phyloP scores from a whole-genome alignment of 2,888 invertebrate species.

The Stegophylla sp. region DNA sequence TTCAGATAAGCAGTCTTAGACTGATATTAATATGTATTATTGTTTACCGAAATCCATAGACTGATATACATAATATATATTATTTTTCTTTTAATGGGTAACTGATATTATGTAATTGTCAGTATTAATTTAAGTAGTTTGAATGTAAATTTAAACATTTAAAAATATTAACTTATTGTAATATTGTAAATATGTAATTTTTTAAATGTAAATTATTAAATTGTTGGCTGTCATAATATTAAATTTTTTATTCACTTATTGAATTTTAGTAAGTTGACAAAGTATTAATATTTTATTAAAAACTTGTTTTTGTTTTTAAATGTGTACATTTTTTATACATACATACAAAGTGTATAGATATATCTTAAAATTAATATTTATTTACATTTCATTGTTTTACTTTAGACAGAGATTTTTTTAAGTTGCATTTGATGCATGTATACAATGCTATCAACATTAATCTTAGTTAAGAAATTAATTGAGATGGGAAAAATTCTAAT shows the following conservation, averaged over 20 bases:
- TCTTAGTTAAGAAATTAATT: slow-evolving; percentile 22
- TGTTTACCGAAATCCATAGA: slow-evolving; percentile 58
- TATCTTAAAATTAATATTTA: slow-evolving; percentile 54
- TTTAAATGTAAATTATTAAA: slow-evolving; percentile 49
- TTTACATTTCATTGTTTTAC: slow-evolving; percentile 46
- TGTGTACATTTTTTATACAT: slow-evolving; percentile 48
- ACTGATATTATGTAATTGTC: slow-evolving; percentile 58
- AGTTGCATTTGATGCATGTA: slow-evolving; percentile 24
- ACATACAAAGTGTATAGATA: no score
- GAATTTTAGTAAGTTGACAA: slow-evolving; percentile 45
- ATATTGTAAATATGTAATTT: slow-evolving; percentile 51
- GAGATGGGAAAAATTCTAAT: slow-evolving; percentile 6
- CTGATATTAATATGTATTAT: slow-evolving; percentile 48
- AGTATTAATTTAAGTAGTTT: slow-evolving; percentile 53
- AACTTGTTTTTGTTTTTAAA: slow-evolving; percentile 49
- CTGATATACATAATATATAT: slow-evolving; percentile 58
- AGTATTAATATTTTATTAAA: slow-evolving; percentile 53
- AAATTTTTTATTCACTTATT: slow-evolving; percentile 54
- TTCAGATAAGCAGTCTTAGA: slow-evolving; percentile 46
- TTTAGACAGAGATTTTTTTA: slow-evolving; percentile 33
- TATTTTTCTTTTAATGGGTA: slow-evolving; percentile 57
- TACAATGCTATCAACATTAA: slow-evolving; percentile 28
- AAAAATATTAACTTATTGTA: slow-evolving; percentile 51
- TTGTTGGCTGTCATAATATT: slow-evolving; percentile 55
- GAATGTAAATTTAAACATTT: slow-evolving; percentile 42